phyloP scores from a whole-genome alignment of 2,113 vertebrate genomes.

The Rhizomys pruinosus region DNA sequence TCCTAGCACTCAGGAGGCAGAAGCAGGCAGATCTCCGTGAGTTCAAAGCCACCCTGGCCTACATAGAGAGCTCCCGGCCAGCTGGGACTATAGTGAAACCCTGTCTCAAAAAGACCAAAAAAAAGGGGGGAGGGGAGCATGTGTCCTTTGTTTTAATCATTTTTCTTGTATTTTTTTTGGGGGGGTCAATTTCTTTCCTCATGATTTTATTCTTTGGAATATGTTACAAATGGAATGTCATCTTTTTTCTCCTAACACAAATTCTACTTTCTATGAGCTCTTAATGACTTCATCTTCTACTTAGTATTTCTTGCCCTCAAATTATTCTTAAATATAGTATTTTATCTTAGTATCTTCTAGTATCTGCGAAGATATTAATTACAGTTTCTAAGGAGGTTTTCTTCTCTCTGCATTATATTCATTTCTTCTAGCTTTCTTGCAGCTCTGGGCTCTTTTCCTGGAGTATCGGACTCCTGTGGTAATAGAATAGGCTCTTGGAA shows the following conservation, averaged over 20 bases:
- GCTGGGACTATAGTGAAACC: too few species aligned
- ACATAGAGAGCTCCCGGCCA: too few species aligned
- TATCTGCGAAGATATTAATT: not conserved
- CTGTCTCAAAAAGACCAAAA: too few species aligned
- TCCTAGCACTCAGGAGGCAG: too few species aligned
- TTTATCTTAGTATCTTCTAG: conserved; percentile 19
- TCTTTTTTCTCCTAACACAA: conserved; percentile 31
- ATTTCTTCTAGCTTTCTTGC: not conserved
- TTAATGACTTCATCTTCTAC: not conserved
- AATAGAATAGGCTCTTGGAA: not conserved
- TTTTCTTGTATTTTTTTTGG: not conserved
- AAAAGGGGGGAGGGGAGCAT: conserved; percentile 8
- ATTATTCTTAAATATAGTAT: conserved; percentile 24
- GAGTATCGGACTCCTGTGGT: not conserved
- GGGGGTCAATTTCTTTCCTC: not conserved
- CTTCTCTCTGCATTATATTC: not conserved
- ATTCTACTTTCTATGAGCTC: conserved; percentile 49
- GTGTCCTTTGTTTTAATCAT: not conserved
- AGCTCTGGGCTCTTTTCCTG: not conserved
- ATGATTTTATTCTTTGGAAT: conserved; percentile 16
- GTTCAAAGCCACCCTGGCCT: too few species aligned
- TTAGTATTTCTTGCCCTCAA: conserved; percentile 31
- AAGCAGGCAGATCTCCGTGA: too few species aligned
- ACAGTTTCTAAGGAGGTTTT: conserved; percentile 20
- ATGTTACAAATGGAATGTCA: not conserved